Base-by-base conservation (phyloP, 2,113 vertebrate genomes). In the Coryphaenoides rupestris region DNA sequence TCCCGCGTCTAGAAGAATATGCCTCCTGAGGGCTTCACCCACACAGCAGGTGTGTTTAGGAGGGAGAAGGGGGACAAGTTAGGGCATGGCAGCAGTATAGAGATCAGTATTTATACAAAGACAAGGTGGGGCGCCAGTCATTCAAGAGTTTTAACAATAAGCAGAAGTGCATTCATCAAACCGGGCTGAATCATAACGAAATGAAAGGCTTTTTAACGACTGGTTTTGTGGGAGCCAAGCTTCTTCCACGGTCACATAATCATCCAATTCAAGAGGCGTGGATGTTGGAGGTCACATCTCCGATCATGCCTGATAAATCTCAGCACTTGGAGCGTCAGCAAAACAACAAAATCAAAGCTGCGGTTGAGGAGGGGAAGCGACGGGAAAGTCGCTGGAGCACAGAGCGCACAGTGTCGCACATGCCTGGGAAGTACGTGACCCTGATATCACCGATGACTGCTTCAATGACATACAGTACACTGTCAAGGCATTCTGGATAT, bases 41-140 rank as follows among this genome's bases (percentile, higher is more conserved):
- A 74, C 40, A 76, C 55, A 63, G 70, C 78, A 88, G 85, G 87
- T 88, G 87, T 88, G 86, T 79, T 77, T 81, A 65, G 79, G 82
- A 78, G 77, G 74, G 58, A 83, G 77, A 83, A 50, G n/a, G 15
- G 60, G n/a, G 72, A 79, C 87, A 87, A 81, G 87, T 84, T 14
- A 15, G 69, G 82, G 73, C 89, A 86, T 10, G 66, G 73, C 26
- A 0, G 69, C n/a, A 16, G 62, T 72, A n/a, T n/a, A 62, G 53
- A 68, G 59, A 72, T 63, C 55, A 69, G 77, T 79, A 63, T 46
- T 70, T 75, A 73, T 24, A 49, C 58, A 74, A 81, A 70, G 59
- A 52, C 72, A 77, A 77, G 83, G 75, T 80, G 79, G 69, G 75
- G 70, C 33, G 9, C 33, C 33, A 40, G 33, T 40, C 33, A 40